A percentile compares a stretch with the other conserved stretches of the same genome.
These are phyloP conservation scores for Falco novaeseelandiae DNA, from an alignment of 2,797 vertebrate species.

Conservation along the genomic window DNA sequence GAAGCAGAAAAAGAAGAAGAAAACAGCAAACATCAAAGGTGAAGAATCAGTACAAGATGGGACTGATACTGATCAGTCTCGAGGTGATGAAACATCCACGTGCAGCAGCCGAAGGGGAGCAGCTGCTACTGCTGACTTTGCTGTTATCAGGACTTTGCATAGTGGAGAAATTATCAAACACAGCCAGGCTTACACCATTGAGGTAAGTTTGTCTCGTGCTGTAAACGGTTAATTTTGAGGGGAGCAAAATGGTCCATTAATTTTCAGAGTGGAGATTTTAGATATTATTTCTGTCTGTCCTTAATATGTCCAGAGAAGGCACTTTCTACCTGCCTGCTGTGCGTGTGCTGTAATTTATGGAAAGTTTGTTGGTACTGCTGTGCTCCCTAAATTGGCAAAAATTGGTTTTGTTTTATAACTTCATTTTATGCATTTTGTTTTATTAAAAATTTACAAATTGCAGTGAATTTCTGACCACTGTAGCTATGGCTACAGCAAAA, in stretches of 20 bases:
- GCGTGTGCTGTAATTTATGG: not conserved
- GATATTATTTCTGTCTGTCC: not conserved
- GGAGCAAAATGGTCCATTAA: not conserved
- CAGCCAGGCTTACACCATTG: constrained; percentile 84
- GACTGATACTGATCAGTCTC: constrained; percentile 67
- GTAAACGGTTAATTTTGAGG: not conserved
- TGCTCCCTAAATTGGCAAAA: not conserved
- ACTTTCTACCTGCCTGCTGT: not conserved
- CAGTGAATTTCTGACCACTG: not conserved
- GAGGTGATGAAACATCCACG: constrained; percentile 70
- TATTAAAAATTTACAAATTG: not conserved
- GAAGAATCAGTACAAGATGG: constrained; percentile 72
- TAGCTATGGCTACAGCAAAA: not conserved
- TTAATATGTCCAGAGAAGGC: not conserved
- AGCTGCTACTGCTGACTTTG: constrained; percentile 78
- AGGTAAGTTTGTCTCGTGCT: constrained; percentile 80
- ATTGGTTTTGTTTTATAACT: not conserved
- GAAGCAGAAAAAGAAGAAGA: constrained; percentile 92
- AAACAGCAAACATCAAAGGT: constrained; percentile 76
- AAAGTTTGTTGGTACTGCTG: not conserved
- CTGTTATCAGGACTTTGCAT: constrained; percentile 78
- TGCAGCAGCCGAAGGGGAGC: constrained; percentile 70
- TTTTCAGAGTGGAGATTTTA: not conserved
- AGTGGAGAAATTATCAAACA: constrained; percentile 84
- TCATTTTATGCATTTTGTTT: not conserved